Base-by-base conservation (phyloP, 2,888 invertebrate species). In the Leptopterna dolabrata region DNA sequence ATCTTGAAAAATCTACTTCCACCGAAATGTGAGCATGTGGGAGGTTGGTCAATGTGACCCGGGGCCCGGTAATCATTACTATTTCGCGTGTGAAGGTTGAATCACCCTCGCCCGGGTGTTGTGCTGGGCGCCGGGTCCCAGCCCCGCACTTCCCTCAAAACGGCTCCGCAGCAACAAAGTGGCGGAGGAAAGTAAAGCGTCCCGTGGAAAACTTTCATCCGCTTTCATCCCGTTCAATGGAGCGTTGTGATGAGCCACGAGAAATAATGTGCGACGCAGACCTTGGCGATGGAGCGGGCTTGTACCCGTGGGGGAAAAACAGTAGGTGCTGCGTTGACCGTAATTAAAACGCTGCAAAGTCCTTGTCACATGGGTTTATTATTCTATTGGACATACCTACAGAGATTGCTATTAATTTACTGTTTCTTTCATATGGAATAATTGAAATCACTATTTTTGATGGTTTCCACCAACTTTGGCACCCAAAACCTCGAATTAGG, bases 171-270 rank as follows among this genome's bases (percentile, higher is more conserved):
- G n/a, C 63, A 63, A 63, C 63, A 63, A 63, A 63, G 63, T 63
- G 24, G 63, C 63, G 63, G 19, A 24, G 63, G 24, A 63, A 63
- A 63, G 63, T 63, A 36, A 73, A 41, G 41, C 36, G 73, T 36
- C 9, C 30, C 16, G 41, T 73, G 73, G 30, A 73, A 41, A 73
- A 73, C 73, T 41, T 73, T 30, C n/a, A 36, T 73, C 63, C 73
- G 30, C 73, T 73, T 73, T 73, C 73, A 73, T 41, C 73, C 19
- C 41, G 73, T 41, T 73, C 73, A 73, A 73, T 73, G 36, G 73
- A 73, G 73, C 41, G 73, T 4, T 36, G 36, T 29, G 73, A 73
- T 73, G 73, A 73, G 19, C 73, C 41, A 36, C 73, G 41, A 73
- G 71, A 71, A 36, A 73, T 73, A 14, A 73, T 36, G 36, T 19